Evolutionary conservation across 2,888 invertebrate genomes (phyloP).

Genomic region (Oscheius myriophilus): DNA sequence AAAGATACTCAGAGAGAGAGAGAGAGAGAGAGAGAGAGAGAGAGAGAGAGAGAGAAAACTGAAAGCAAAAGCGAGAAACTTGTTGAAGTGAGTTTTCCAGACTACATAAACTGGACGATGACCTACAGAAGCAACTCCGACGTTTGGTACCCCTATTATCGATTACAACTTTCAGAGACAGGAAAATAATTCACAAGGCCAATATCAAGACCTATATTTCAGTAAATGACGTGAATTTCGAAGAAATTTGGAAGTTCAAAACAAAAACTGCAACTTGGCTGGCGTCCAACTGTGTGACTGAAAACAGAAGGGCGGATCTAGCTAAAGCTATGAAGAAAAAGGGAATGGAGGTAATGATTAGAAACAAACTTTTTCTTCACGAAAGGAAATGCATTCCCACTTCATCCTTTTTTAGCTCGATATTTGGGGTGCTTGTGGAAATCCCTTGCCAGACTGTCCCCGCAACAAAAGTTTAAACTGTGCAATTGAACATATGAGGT

Average conservation of each 20-base stretch:
- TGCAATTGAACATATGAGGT: no score
- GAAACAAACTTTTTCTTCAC: background rate
- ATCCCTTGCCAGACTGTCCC: conserved; percentile 5
- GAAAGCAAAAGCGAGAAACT: no score
- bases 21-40: no score
- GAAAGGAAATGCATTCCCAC: background rate
- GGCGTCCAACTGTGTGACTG: conserved; percentile 45
- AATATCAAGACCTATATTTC: no score
- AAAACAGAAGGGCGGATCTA: conserved; percentile 35
- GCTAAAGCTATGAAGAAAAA: conserved; percentile 25
- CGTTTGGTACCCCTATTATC: conserved; percentile 48
- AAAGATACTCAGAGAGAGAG: no score
- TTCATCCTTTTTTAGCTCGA: background rate
- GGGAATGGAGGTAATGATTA: conserved; percentile 1
- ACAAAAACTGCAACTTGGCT: conserved; percentile 38
- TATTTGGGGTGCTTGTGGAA: conserved; percentile 16
- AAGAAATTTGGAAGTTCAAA: conserved; percentile 23
- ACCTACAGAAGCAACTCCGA: conserved; percentile 51
- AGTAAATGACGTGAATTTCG: conserved; percentile 3
- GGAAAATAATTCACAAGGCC: no score
- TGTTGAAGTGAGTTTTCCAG: no score
- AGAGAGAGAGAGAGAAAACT: no score
- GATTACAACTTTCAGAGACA: conserved; percentile 20
- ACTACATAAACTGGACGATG: conserved; percentile 58
- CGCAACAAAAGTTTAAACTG: background rate